Evolutionary conservation across 2,113 vertebrate genomes (phyloP).

Genomic region (Typhlomys cinereus): DNA sequence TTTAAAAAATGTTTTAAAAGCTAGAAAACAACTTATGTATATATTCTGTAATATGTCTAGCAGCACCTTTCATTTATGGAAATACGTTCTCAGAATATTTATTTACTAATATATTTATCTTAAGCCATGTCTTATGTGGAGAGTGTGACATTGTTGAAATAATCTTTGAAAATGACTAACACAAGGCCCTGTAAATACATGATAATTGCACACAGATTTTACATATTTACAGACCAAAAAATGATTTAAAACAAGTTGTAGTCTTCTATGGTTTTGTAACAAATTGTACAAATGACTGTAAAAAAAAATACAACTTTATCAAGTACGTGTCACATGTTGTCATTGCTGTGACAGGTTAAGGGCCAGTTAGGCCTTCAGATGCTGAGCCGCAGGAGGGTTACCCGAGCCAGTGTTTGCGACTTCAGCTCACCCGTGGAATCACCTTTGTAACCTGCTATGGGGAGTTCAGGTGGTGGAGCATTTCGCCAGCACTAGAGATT

Average conservation of each 20-base stretch:
- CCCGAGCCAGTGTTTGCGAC: background rate
- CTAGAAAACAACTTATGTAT: conserved; percentile 95
- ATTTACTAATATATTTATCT: conserved; percentile 99
- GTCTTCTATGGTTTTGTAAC: conserved; percentile 99
- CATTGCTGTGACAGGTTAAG: conserved; percentile 63
- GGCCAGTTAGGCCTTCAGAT: background rate
- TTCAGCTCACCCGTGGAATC: background rate
- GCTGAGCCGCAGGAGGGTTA: background rate
- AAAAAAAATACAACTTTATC: conserved; percentile 99
- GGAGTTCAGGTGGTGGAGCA: background rate
- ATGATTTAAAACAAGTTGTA: conserved; percentile 94
- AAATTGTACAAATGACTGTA: conserved; percentile 99
- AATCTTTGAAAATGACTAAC: conserved; percentile 97
- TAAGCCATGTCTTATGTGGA: conserved; percentile 99
- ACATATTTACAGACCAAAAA: conserved; percentile 98
- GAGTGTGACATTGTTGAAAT: conserved; percentile 93
- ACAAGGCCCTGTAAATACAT: conserved; percentile 97
- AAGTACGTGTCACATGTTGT: conserved; percentile 84
- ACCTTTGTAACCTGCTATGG: background rate
- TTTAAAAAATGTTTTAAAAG: conserved; percentile 92
- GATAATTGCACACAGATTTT: conserved; percentile 98
- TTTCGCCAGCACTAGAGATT: background rate
- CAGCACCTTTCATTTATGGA: conserved; percentile 99
- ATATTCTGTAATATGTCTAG: conserved; percentile 99
- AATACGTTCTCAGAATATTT: conserved; percentile 99